phyloP scores from a whole-genome alignment of 2,888 invertebrate genomes.

The Zaprionus obscuricornis region DNA sequence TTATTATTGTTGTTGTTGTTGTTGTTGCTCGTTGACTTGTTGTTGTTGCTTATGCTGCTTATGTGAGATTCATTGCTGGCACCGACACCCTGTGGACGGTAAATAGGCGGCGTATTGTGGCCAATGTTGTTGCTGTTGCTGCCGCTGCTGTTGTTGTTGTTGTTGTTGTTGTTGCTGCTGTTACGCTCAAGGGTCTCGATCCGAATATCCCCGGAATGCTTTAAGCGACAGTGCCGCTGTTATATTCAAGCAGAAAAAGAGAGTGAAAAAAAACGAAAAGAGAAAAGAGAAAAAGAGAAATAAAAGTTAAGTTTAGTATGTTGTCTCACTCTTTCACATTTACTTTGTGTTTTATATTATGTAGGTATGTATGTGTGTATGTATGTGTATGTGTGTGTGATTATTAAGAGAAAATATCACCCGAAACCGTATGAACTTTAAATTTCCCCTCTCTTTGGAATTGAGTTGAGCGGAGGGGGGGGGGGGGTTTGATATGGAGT shows the following conservation, averaged over 20 bases:
- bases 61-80: constrained; percentile 66
- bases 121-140: constrained; percentile 43
- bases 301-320: constrained; percentile 16
- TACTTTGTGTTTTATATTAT: constrained; percentile 11
- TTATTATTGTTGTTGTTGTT: constrained; percentile 39
- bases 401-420: too few relatives aligned
- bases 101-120: constrained; percentile 71
- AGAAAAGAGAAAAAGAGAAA: constrained; percentile 3
- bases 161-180: too few relatives aligned
- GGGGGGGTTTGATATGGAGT: too few relatives aligned
- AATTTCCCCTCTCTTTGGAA: constrained; percentile 12
- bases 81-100: constrained; percentile 80
- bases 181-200: constrained; percentile 85
- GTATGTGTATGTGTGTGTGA: constrained; percentile 16
- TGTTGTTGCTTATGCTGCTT: constrained; percentile 35
- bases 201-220: constrained; percentile 90
- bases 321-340: too few relatives aligned
- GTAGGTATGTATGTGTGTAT: constrained; percentile 12
- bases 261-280: constrained; percentile 16
- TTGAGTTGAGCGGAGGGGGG: too few relatives aligned
- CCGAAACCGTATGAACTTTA: constrained; percentile 60
- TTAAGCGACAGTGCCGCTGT: constrained; percentile 91
- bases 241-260: too few relatives aligned
- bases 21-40: constrained; percentile 48
- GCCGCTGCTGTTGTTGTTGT: too few relatives aligned